Evolutionary conservation across 2,888 invertebrate genomes (phyloP), one percentile per base, ranked within the genome.

Genomic region (Pandemis heparana): DNA sequence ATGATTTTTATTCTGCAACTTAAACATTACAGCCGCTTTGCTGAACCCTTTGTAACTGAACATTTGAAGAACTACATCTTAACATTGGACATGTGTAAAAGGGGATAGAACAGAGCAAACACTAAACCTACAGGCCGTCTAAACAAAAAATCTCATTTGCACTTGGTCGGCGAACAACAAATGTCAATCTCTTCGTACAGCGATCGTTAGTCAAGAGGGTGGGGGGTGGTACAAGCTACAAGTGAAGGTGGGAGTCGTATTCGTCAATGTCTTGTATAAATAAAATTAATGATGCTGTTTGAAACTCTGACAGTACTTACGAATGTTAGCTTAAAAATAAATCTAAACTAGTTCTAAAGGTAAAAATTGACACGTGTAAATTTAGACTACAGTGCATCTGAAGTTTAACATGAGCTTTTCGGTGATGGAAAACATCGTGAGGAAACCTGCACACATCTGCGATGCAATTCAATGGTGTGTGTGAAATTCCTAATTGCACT

Each of bases 71-170:
- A 53, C 18, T n/a, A 56, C 4, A 56, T 23, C 10, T 12, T 23
- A 5, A 6, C 10, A 56, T 12, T 5, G 12, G 12, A 56, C 23
- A 23, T 23, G 4, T 12, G 56, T n/a, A 16, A 56, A 43, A 70
- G 5, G 12, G 43, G 5, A 5, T 12, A 43, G 10, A 43, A 7
- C 41, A 43, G 43, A 12, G 39, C 39, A 18, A 51, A 38, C 59
- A 2, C 46, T 59, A 62, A 67, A 67, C 23, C 46, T 56, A 67
- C 56, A n/a, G 53, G 8, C 16, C 77, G 80, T 81, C 81, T 73
- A 64, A 80, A 83, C 85, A 90, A 90, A 90, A 90, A 91, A 88
- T 83, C 89, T 91, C 87, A 89, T 91, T 91, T 91, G 84, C 90
- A 89, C 91, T 90, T 85, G 83, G 85, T 77, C 81, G 80, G 60